These are phyloP conservation scores for Eretmochelys imbricata DNA, from an alignment of 2,113 vertebrate species.

Conservation along the genomic window DNA sequence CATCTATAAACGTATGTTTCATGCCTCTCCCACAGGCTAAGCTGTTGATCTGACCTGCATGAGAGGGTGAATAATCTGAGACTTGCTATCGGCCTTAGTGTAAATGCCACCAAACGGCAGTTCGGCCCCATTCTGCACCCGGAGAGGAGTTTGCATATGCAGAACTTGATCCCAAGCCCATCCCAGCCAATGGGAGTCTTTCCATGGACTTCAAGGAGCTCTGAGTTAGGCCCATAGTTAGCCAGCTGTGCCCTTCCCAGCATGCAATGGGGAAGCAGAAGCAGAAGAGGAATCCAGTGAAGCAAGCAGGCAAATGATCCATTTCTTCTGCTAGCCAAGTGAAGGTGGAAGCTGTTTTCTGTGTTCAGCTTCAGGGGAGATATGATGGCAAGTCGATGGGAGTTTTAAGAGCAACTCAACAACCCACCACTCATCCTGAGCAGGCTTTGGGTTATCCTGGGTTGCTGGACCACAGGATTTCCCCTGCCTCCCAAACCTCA, in stretches of 20 bases:
- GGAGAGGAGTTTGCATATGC: neutral
- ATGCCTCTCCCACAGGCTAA: neutral
- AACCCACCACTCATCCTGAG: neutral
- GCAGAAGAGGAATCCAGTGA: neutral
- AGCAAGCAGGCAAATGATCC: neutral
- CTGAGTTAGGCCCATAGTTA: neutral
- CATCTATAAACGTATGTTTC: neutral
- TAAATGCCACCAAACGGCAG: neutral
- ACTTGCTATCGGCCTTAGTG: neutral
- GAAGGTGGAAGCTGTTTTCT: neutral
- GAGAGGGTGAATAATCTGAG: neutral
- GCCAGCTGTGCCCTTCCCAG: neutral
- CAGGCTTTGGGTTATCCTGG: neutral
- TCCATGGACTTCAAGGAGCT: neutral
- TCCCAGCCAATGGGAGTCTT: neutral
- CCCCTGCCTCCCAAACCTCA: neutral
- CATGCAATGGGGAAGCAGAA: neutral
- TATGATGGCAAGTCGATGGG: neutral
- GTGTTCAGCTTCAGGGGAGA: neutral
- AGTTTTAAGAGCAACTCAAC: neutral
- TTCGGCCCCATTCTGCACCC: rapidly evolving
- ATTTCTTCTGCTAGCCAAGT: neutral
- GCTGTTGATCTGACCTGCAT: neutral
- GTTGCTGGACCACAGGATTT: neutral
- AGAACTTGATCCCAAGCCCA: neutral